These are phyloP conservation scores for Tragelaphus strepsiceros DNA, from an alignment of 2,113 vertebrate species.

Conservation along the genomic window DNA sequence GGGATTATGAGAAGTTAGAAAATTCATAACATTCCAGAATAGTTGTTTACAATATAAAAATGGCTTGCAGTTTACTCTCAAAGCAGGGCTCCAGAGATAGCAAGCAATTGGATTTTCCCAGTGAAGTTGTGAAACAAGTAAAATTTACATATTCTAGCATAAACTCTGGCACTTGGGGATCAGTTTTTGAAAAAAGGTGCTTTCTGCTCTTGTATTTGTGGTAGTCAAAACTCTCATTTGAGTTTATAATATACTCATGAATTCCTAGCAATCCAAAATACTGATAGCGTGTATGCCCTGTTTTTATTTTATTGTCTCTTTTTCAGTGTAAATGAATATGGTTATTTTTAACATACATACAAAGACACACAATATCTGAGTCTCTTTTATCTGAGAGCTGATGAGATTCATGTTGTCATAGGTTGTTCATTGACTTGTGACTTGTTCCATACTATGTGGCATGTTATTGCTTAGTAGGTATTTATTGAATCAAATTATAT, in stretches of 20 bases:
- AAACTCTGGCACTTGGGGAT: slow-evolving; percentile 50
- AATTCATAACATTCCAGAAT: slow-evolving; percentile 21
- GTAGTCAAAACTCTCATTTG: slow-evolving; percentile 46
- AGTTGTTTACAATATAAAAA: slow-evolving; percentile 20
- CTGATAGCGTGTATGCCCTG: not conserved
- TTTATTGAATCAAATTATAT: slow-evolving; percentile 34
- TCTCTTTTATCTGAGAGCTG: slow-evolving; percentile 1
- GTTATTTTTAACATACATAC: not conserved
- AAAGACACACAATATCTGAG: not conserved
- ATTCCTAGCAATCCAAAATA: not conserved
- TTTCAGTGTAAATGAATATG: slow-evolving; percentile 13
- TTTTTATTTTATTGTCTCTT: slow-evolving; percentile 36
- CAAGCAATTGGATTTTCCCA: slow-evolving; percentile 54
- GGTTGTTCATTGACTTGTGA: slow-evolving; percentile 7
- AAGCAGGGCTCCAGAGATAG: slow-evolving; percentile 39
- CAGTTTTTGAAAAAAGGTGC: slow-evolving; percentile 51
- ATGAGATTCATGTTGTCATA: not conserved
- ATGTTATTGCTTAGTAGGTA: slow-evolving; percentile 16
- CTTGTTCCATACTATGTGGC: not conserved
- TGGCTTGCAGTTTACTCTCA: slow-evolving; percentile 4
- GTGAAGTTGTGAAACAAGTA: slow-evolving; percentile 43
- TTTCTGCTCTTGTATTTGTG: slow-evolving; percentile 41
- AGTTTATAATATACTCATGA: slow-evolving; percentile 28
- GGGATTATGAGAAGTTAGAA: not conserved
- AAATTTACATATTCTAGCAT: slow-evolving; percentile 55